Percentiles rank a stretch among this genome's conserved stretches.
Conservation (phyloP, 1,140 invertebrate species). For the Drosophila arizonae region DNA sequence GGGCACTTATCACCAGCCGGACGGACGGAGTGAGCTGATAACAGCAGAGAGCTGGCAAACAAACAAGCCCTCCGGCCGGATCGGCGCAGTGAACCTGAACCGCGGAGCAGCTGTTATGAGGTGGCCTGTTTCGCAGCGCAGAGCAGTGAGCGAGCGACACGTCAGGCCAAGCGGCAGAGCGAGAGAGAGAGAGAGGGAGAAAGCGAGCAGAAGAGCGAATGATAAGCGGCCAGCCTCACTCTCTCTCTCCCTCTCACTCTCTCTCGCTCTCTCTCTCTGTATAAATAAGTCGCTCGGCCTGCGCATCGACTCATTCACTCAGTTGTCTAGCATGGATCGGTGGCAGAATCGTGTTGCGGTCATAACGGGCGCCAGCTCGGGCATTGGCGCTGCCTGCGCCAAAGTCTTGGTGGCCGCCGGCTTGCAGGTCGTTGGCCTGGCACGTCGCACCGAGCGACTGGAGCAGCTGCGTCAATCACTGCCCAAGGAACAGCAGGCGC, state of each 20-base stretch:
- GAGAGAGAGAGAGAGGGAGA: neutral
- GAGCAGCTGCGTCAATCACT: slow-evolving; percentile 62
- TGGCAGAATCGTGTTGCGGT: slow-evolving; percentile 86
- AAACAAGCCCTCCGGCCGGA: slow-evolving; percentile 29
- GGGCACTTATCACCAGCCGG: slow-evolving; percentile 19
- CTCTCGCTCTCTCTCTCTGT: neutral
- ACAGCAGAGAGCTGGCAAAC: slow-evolving; percentile 14
- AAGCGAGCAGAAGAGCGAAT: neutral
- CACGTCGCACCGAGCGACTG: slow-evolving; percentile 68
- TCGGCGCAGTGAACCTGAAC: slow-evolving; percentile 12
- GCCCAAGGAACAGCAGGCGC: slow-evolving; percentile 55
- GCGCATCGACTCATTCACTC: slow-evolving; percentile 9
- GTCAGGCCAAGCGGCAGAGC: slow-evolving; percentile 24
- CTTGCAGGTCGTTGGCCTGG: slow-evolving; percentile 84
- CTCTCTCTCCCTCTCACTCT: neutral
- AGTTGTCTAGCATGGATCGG: slow-evolving; percentile 73
- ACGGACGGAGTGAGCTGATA: slow-evolving; percentile 22
- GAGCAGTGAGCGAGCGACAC: slow-evolving; percentile 43
- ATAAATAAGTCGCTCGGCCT: slow-evolving; percentile 5
- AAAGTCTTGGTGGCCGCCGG: slow-evolving; percentile 84
- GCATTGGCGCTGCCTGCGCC: slow-evolving; percentile 85
- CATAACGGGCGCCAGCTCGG: slow-evolving; percentile 86
- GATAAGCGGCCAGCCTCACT: neutral
- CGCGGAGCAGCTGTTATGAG: slow-evolving; percentile 26
- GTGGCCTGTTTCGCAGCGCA: slow-evolving; percentile 46